A percentile compares a stretch with the other conserved stretches of the same genome.
phyloP scores from a whole-genome alignment of 2,888 invertebrate genomes.

The Pollenia labialis region DNA sequence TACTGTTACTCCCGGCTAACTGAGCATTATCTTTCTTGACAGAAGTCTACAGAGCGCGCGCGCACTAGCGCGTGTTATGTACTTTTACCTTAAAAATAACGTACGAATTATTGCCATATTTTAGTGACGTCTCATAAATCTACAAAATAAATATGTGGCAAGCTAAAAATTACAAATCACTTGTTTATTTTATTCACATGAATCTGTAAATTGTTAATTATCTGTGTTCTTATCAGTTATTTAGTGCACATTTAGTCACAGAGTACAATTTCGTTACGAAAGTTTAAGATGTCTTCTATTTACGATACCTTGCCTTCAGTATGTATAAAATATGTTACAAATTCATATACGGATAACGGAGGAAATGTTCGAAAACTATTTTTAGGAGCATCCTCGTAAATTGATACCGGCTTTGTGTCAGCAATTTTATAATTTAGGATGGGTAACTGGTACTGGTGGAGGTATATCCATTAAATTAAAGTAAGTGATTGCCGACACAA shows the following conservation, averaged over 20 bases:
- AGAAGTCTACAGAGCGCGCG: no score
- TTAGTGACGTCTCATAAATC: no score
- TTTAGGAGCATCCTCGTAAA: slow-evolving; percentile 90
- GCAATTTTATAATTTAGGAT: slow-evolving; percentile 96
- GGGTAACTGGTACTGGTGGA: slow-evolving; percentile 99
- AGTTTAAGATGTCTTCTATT: slow-evolving; percentile 56
- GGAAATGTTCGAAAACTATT: neutral
- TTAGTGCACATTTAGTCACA: neutral
- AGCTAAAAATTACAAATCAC: no score
- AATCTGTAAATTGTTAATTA: slow-evolving; percentile 25
- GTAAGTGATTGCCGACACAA: slow-evolving; percentile 84
- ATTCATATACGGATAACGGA: neutral
- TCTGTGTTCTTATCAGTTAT: slow-evolving; percentile 59
- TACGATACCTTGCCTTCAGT: slow-evolving; percentile 61
- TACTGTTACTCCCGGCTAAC: no score
- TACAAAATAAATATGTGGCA: no score
- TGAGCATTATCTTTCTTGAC: no score
- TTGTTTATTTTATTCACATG: slow-evolving; percentile 25
- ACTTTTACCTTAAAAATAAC: no score
- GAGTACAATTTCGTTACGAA: neutral
- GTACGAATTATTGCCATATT: no score
- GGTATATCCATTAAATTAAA: slow-evolving; percentile 95
- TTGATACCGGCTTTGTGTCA: slow-evolving; percentile 95
- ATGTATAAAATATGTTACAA: slow-evolving; percentile 8
- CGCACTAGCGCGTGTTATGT: no score